These are phyloP conservation scores for Potamarius usumacintae DNA, from an alignment of 2,113 vertebrate species.

Conservation along the genomic window DNA sequence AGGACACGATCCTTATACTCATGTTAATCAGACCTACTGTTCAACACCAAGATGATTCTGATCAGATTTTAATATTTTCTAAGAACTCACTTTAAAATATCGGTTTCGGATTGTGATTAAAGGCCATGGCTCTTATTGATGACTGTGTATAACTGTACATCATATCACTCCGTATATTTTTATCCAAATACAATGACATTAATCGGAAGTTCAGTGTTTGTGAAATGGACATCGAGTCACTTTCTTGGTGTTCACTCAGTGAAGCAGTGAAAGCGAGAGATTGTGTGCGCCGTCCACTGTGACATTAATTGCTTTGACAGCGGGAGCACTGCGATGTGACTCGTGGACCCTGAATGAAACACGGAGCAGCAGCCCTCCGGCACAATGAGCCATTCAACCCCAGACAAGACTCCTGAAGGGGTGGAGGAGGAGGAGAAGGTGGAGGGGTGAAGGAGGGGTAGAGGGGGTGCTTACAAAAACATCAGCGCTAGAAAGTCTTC, in stretches of 20 bases:
- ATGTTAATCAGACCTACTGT: too few species aligned
- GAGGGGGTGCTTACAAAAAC: conserved; percentile 14
- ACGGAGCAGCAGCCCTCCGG: conserved; percentile 40
- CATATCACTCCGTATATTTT: background rate
- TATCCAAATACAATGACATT: background rate
- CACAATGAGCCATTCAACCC: conserved; percentile 54
- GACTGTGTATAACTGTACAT: background rate
- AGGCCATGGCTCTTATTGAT: background rate
- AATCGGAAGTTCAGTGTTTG: background rate
- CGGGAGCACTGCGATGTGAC: conserved; percentile 53
- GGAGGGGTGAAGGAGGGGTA: background rate
- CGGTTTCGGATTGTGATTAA: background rate
- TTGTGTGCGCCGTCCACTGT: conserved; percentile 46
- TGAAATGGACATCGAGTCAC: conserved; percentile 10
- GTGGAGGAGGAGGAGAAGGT: background rate
- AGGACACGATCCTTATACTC: background rate
- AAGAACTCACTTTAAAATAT: background rate
- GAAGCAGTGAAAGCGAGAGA: conserved; percentile 48
- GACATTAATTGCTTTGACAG: conserved; percentile 56
- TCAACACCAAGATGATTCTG: background rate
- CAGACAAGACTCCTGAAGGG: background rate
- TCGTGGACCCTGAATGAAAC: conserved; percentile 42
- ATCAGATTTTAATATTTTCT: background rate
- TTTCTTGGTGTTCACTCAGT: background rate
- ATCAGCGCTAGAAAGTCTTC: conserved; percentile 33